Evolutionary conservation across 2,113 vertebrate genomes (phyloP).

Genomic region (Macquaria australasica): DNA sequence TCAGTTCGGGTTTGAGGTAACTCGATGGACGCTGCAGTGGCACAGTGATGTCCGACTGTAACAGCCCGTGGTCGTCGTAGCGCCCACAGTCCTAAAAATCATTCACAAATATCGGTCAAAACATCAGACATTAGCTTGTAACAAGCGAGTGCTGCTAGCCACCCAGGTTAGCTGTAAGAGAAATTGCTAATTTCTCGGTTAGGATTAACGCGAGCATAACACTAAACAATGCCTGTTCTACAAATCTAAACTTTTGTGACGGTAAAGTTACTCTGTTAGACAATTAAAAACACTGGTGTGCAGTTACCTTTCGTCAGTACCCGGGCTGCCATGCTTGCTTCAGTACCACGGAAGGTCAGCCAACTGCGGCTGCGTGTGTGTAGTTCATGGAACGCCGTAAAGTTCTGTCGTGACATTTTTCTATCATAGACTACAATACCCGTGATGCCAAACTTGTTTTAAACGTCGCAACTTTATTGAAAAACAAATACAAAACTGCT

Average conservation of each 20-base stretch:
- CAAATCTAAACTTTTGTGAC: accelerated
- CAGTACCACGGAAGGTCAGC: conserved; percentile 65
- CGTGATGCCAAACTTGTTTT: neutral
- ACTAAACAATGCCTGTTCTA: neutral
- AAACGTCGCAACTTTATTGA: conserved; percentile 64
- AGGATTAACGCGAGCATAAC: neutral
- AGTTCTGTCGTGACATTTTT: neutral
- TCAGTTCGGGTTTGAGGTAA: conserved; percentile 9
- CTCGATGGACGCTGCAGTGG: conserved; percentile 58
- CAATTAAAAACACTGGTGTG: accelerated
- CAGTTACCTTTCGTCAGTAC: conserved; percentile 76
- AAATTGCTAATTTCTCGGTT: neutral
- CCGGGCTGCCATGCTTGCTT: conserved; percentile 79
- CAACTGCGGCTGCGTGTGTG: conserved; percentile 57
- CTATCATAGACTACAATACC: conserved; percentile 44
- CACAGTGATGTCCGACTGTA: conserved; percentile 45
- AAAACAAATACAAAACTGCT: neutral
- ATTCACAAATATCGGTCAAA: neutral
- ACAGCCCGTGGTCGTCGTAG: conserved; percentile 49
- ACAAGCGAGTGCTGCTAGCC: neutral
- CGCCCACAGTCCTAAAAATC: conserved; percentile 66
- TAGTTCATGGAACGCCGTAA: conserved; percentile 36
- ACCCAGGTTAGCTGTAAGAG: conserved; percentile 5
- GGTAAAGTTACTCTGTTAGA: accelerated
- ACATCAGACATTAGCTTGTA: neutral